Conservation (phyloP, 2,797 vertebrate species). For the Sebastes itinus region DNA sequence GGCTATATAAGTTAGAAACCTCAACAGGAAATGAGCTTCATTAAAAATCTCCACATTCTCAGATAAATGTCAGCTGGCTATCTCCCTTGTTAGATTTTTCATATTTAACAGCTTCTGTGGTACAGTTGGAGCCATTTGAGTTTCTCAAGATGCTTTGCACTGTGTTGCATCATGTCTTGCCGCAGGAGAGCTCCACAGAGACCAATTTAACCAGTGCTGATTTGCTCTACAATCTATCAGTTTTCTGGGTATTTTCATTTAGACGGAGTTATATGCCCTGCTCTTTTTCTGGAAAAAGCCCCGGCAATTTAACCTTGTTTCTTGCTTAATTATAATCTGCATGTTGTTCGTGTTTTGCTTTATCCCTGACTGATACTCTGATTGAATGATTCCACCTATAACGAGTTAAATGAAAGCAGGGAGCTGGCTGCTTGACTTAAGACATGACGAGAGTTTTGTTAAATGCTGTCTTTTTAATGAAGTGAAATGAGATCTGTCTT, state of each 20-base stretch:
- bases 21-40: neutral
- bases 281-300: conserved; percentile 37
- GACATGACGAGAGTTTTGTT: neutral
- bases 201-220: conserved; percentile 60
- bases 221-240: conserved; percentile 45
- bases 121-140: conserved; percentile 37
- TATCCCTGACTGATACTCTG: conserved; percentile 9
- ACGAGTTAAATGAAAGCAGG: conserved; percentile 31
- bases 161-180: conserved; percentile 71
- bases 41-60: conserved; percentile 6
- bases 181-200: conserved; percentile 56
- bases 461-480: conserved; percentile 20
- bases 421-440: neutral
- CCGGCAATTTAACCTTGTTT: conserved; percentile 35
- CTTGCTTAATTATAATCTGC: conserved; percentile 15
- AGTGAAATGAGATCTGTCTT: conserved; percentile 17
- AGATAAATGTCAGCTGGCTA: conserved; percentile 27
- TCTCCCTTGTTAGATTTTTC: conserved; percentile 10
- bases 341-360: conserved; percentile 27
- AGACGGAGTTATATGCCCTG: conserved; percentile 34
- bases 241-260: conserved; percentile 56
- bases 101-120: conserved; percentile 12
- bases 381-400: conserved; percentile 34
- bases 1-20: neutral
- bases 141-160: conserved; percentile 63